Evolutionary conservation across 2,888 invertebrate species (phyloP), one percentile per base, ranked within the genome.

Genomic region (Trachelus tabidus): DNA sequence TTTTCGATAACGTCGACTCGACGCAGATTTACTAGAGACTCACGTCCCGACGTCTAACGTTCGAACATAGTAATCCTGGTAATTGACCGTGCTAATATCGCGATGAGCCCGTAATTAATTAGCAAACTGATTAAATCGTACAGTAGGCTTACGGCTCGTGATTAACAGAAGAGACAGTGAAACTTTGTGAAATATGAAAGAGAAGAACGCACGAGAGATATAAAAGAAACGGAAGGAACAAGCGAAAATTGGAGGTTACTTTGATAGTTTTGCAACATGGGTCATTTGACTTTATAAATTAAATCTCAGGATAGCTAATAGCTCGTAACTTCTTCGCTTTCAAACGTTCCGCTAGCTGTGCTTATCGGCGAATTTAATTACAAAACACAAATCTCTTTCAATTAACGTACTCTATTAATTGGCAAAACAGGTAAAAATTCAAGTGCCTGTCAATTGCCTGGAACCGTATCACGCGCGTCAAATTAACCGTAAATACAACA

Each of bases 21-120:
- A 56, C 23, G 56, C 6, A 56, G 23, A 56, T 56, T 9, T 23
- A 56, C 56, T 56, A 9, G 56, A 1, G 23, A 23, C 6, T 56
- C 9, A 2, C 56, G 23, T 56, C 56, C 2, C 23, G 56, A 56
- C 23, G 76, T 75, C 68, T 40, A 75, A 77, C 31, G 75, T 71
- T 69, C 34, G 75, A 81, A 80, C 81, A 80, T 82, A 81, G 81
- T 83, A 81, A 82, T 80, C 79, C 76, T 75, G 82, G 80, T 83
- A 88, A 87, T 86, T 87, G 83, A 81, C 83, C 82, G 80, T 80
- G 84, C 83, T 87, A 85, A 85, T 85, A 84, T 83, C 85, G 83
- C 83, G 86, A 86, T 85, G 86, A 85, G 81, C 78, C 78, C 83
- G 81, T 85, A 84, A 86, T 87, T 86, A 86, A 86, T 87, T 85